Base-by-base conservation (phyloP, 2,797 vertebrate species). In the Tiaroga cobitis region DNA sequence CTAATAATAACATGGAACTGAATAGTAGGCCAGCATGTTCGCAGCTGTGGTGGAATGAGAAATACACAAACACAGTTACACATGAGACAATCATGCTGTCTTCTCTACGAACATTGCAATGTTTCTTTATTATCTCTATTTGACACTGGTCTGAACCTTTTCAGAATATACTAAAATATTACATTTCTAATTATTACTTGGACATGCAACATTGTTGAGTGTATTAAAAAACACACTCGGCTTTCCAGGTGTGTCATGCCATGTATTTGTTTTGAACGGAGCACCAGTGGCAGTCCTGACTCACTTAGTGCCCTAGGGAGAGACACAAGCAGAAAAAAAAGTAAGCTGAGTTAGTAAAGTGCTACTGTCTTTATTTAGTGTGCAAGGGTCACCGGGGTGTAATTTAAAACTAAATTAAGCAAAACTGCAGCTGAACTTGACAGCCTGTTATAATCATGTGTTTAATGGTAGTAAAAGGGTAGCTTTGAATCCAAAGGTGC, bases 1-100 rank as follows among this genome's bases (percentile, higher is more conserved):
- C 86, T 87, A 87, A 82, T 87, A 87, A 87, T 87, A 87, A 87
- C 86, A 81, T 65, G n/a, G 70, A 77, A 82, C 43, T 37, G 79
- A 29, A 80, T 54, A 54, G 24, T 11, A 59, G n/a, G 54, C 0
- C 77, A 49, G 15, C 54, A 41, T 34, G 29, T 72, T 63, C 39
- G 34, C 68, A 85, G 56, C 76, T 80, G 76, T 80, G 83, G 41
- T 73, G 24, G 54, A 63, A 10, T 5, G 39, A 54, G 15, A 63
- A 37, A 61, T 11, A 5, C 51, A 65, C 73, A 73, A 56, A 65
- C 29, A 67, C 29, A 46, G 5, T n/a, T 67, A 24, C 8, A 26
- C n/a, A 61, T n/a, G 59, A 79, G 56, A 63, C 39, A 65, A 21
- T 11, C 13, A n/a, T 61, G 6, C 19, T 19, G 51, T 54, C 19